Evolutionary conservation across 2,888 invertebrate species (phyloP).

Genomic region (Acleris sparsana): DNA sequence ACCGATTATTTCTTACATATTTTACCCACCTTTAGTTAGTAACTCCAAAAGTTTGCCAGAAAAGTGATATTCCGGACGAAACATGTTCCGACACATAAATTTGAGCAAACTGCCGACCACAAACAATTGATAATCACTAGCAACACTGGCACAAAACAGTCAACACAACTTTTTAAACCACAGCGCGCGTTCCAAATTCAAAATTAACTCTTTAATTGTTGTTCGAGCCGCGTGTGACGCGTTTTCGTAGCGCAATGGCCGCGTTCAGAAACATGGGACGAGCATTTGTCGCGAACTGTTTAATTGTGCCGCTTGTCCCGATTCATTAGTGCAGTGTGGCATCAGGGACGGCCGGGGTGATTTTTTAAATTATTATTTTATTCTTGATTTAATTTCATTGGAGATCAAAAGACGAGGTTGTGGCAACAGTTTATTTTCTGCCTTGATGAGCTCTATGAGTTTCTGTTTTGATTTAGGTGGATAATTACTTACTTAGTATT

Average conservation of each 20-base stretch:
- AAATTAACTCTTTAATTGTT: conserved; percentile 27
- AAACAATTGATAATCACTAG: conserved; percentile 10
- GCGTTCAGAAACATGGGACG: conserved; percentile 64
- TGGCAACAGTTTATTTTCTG: too few relatives aligned
- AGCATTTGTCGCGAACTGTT: conserved; percentile 75
- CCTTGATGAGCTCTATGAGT: too few relatives aligned
- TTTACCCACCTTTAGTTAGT: conserved; percentile 68
- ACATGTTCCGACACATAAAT: conserved; percentile 62
- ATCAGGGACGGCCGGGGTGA: conserved; percentile 63
- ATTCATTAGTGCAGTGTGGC: conserved; percentile 76
- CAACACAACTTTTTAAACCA: conserved; percentile 8
- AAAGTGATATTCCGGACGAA: conserved; percentile 73
- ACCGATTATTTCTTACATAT: background rate
- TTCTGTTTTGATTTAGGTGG: too few relatives aligned
- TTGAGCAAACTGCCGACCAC: conserved; percentile 4
- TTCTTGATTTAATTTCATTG: too few relatives aligned
- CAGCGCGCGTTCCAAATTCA: conserved; percentile 16
- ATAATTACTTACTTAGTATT: too few relatives aligned
- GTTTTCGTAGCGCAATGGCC: conserved; percentile 51
- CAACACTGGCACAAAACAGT: conserved; percentile 13
- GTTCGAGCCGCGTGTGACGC: conserved; percentile 28
- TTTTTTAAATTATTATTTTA: conserved; percentile 4
- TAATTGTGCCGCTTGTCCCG: conserved; percentile 79
- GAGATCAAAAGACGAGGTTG: too few relatives aligned
- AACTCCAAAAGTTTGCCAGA: conserved; percentile 75